These are phyloP conservation scores for Formica exsecta DNA, from an alignment of 1,140 invertebrate species.

Conservation along the genomic window DNA sequence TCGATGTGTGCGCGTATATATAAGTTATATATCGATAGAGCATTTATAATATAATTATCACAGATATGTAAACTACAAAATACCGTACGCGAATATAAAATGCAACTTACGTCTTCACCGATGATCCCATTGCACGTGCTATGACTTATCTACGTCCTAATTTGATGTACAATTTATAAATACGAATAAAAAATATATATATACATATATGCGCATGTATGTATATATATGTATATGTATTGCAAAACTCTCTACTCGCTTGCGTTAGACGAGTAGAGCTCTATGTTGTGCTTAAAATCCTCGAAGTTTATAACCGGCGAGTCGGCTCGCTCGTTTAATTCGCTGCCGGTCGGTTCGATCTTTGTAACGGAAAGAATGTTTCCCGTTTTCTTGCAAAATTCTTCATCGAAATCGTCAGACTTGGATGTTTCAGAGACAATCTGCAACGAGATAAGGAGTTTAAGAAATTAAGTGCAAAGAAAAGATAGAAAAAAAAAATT, in stretches of 20 bases:
- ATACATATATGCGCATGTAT: conserved; percentile 53
- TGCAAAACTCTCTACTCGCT: conserved; percentile 53
- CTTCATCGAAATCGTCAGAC: conserved; percentile 69
- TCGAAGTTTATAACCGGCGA: conserved; percentile 69
- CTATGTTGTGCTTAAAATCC: conserved; percentile 69
- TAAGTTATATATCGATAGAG: conserved; percentile 82
- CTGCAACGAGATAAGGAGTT: conserved; percentile 47
- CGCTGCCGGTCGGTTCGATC: conserved; percentile 65
- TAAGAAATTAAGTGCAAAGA: neutral
- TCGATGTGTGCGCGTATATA: conserved; percentile 38
- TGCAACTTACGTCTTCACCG: conserved; percentile 78
- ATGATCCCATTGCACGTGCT: conserved; percentile 79
- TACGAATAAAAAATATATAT: conserved; percentile 77
- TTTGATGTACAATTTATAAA: conserved; percentile 73
- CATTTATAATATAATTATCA: conserved; percentile 86
- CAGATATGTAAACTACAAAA: conserved; percentile 86
- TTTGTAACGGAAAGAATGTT: conserved; percentile 62
- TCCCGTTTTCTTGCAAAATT: conserved; percentile 66
- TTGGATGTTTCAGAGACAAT: conserved; percentile 66
- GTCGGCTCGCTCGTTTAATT: conserved; percentile 65
- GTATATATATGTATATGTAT: conserved; percentile 61
- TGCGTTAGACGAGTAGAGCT: conserved; percentile 5
- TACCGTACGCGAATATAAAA: conserved; percentile 84
- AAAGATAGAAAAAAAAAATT: neutral
- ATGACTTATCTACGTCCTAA: conserved; percentile 73